Evolutionary conservation across 1,140 invertebrate genomes (phyloP), one percentile per base, ranked within the genome.

Genomic region (Apis dorsata): DNA sequence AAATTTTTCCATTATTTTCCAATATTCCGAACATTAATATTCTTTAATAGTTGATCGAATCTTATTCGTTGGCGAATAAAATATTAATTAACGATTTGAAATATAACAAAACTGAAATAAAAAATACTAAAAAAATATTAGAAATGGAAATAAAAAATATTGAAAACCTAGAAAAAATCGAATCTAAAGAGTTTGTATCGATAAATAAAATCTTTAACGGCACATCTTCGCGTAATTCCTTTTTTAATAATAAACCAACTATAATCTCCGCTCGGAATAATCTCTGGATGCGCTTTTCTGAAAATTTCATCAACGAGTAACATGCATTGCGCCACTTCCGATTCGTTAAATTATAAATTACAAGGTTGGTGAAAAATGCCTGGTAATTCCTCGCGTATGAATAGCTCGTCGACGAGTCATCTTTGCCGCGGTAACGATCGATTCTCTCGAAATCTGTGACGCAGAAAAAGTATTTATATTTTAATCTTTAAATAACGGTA

Each of bases 401-500:
- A 19, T 72, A 28, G 1, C 70, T 19, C 13, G 24, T 57, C 70
- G 12, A 11, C 53, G n/a, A 72, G 24, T 57, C 51, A 72, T 57
- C 34, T 57, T 72, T 57, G 49, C 53, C 34, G 34, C 5, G 34
- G 34, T 24, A 57, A 34, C n/a, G 53, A 57, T 34, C 70, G 70
- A 72, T 73, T 59, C 55, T 17, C 71, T 17, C 34, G 71, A 34
- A 73, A 73, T 73, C 28, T 59, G 19, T 44, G 55, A 34, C 55
- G 17, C 13, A 12, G 44, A 55, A 19, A 59, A 10, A 19, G 55
- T 21, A 34, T 51, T 51, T 51, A 51, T 49, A 51, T 15, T 53
- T 53, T 70, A 70, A 51, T 70, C 21, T n/a, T n/a, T 53, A 51
- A 70, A 70, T 70, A 70, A 53, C 49, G 68, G 12, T n/a, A 24